A percentile compares a stretch with the other conserved stretches of the same genome.
Conservation (phyloP, 2,888 invertebrate species). For the Notocelia uddmanniana region DNA sequence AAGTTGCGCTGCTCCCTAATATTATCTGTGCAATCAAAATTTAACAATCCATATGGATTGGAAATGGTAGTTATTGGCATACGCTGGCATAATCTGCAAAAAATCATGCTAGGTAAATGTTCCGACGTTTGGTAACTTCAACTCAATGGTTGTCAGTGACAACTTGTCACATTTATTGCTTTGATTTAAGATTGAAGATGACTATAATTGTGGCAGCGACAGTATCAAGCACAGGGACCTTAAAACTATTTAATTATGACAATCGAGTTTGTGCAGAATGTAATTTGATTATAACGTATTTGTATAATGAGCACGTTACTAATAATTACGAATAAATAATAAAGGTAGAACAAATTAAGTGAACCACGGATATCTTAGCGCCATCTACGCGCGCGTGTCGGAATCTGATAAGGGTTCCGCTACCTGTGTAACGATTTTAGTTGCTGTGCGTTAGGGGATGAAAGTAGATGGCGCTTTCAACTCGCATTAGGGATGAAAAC, state of each 20-base stretch:
- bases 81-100: not conserved
- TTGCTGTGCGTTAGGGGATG: conserved; percentile 61
- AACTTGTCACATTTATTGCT: no score
- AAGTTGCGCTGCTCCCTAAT: conserved; percentile 1
- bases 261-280: no score
- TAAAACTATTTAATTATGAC: no score
- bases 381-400: conserved; percentile 60
- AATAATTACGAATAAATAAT: no score
- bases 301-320: no score
- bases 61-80: not conserved
- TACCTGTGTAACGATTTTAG: conserved; percentile 59
- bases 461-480: conserved; percentile 63
- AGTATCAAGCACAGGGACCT: no score
- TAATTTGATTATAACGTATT: no score
- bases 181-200: no score
- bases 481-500: conserved; percentile 46
- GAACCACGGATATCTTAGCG: conserved; percentile 49
- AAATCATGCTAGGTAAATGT: no score
- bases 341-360: not conserved
- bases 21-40: conserved; percentile 3
- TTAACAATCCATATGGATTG: not conserved
- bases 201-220: no score
- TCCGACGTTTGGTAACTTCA: no score
- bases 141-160: no score
- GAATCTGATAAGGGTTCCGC: conserved; percentile 49